Evolutionary conservation across 2,113 vertebrate species (phyloP), one percentile per base, ranked within the genome.

Genomic region (Centropristis striata): DNA sequence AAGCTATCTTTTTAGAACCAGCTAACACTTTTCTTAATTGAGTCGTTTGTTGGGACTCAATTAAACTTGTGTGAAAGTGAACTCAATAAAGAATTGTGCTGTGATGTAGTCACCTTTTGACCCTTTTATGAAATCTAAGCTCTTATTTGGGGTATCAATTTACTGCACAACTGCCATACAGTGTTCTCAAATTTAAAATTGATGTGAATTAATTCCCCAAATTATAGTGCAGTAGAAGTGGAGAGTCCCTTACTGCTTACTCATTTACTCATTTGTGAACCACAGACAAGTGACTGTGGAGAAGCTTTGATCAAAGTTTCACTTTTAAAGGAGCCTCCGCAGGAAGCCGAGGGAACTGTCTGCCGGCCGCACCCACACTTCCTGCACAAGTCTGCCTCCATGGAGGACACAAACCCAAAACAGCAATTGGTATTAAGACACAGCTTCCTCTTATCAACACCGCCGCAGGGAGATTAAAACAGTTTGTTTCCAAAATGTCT

Each of bases 261-360:
- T 88, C 78, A 92, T 92, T 92, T 73, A 80, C 63, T 86, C 75
- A 92, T 91, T 87, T 86, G 81, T 47, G 61, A 72, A 86, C 84
- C 61, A 53, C 84, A 88, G 81, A 86, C 78, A 69, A 73, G 46
- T 60, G 28, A 73, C 65, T 32, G 50, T 79, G 60, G 36, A 8
- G 54, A 75, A 71, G 72, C 80, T 90, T 78, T 77, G 80, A 87
- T 88, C 81, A 64, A 69, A 81, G 49, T 86, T 84, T 82, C 50
- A 84, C 83, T 85, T 84, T 80, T 88, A 65, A 67, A 87, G 69
- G 25, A 71, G 74, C 81, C 76, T 85, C 71, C 50, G 47, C 14
- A 23, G 65, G 64, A 44, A 86, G 84, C 51, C 28, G 27, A 65
- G 41, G 64, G 82, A 88, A 91, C 87, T 81, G 71, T 86, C 78